These are phyloP conservation scores for Macrocentrus cingulum DNA, from an alignment of 1,140 invertebrate genomes.

Conservation along the genomic window DNA sequence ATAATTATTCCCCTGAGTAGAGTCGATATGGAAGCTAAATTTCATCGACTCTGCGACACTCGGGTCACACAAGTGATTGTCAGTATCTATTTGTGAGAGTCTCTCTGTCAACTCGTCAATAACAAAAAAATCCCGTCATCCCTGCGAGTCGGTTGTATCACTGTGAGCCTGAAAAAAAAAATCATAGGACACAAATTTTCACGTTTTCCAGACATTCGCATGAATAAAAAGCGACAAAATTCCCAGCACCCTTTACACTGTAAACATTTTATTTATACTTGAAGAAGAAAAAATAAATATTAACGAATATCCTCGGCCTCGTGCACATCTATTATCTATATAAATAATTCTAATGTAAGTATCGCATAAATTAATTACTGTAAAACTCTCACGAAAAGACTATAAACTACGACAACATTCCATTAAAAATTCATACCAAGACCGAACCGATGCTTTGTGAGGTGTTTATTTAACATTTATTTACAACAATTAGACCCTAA, in stretches of 20 bases:
- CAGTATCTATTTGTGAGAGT: not conserved
- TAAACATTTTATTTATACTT: not conserved
- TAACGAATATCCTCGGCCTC: conserved; percentile 1
- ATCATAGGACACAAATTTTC: not conserved
- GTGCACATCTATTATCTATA: conserved; percentile 1
- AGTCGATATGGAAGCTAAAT: not conserved
- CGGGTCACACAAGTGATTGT: not conserved
- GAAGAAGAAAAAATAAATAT: not conserved
- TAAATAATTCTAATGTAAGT: not conserved
- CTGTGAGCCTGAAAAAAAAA: not conserved
- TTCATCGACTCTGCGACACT: not conserved
- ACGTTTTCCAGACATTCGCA: conserved; percentile 1
- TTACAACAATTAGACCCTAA: no score
- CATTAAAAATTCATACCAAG: no score
- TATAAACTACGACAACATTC: not conserved
- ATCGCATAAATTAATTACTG: not conserved
- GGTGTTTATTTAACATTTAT: no score
- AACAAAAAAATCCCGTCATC: conserved; percentile 8
- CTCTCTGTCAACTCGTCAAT: not conserved
- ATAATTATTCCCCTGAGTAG: conserved; percentile 17
- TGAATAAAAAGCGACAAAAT: not conserved
- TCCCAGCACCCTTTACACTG: not conserved
- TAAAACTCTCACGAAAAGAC: not conserved
- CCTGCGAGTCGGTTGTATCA: no score
- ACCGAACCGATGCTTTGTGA: no score